Percentiles rank a stretch among this genome's conserved stretches.
Conservation (phyloP, 2,113 vertebrate species). For the Lucifuga dentata region DNA sequence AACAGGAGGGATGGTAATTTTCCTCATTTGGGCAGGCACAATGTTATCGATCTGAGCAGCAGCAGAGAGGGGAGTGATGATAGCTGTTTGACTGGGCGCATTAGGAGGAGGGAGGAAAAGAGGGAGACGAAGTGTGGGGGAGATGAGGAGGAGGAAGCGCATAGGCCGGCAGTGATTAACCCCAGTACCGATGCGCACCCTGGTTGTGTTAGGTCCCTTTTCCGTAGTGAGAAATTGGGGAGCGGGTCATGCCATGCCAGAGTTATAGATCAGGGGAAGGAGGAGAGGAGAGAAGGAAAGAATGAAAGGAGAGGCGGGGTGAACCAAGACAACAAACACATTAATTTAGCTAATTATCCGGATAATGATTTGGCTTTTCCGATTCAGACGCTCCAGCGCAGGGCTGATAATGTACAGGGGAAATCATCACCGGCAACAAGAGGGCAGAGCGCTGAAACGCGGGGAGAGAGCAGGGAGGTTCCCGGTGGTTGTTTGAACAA, state of each 20-base stretch:
- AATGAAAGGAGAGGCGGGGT: constrained; percentile 19
- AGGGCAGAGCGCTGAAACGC: constrained; percentile 37
- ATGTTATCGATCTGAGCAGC: constrained; percentile 75
- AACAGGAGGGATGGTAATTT: constrained; percentile 63
- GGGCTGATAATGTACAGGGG: constrained; percentile 52
- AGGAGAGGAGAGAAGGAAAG: constrained; percentile 14
- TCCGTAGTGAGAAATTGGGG: not conserved
- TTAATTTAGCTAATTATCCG: constrained; percentile 68
- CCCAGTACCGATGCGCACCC: constrained; percentile 17
- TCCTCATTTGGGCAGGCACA: constrained; percentile 68
- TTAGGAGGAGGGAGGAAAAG: constrained; percentile 20
- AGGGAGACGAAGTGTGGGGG: constrained; percentile 13
- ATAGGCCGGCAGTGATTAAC: constrained; percentile 54
- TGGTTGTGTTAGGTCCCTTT: constrained; percentile 18
- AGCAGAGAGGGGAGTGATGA: constrained; percentile 58
- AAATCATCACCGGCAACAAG: constrained; percentile 36
- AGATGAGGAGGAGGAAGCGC: constrained; percentile 9
- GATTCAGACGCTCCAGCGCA: constrained; percentile 21
- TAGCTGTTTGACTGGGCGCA: constrained; percentile 45
- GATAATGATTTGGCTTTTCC: constrained; percentile 65
- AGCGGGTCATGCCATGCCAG: constrained; percentile 19
- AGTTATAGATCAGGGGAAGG: constrained; percentile 13
- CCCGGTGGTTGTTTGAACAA: constrained; percentile 45
- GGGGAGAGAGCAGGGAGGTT: constrained; percentile 27
- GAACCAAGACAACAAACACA: constrained; percentile 50